A percentile compares a stretch with the other conserved stretches of the same genome.
phyloP scores from a whole-genome alignment of 2,888 invertebrate species.

The Heterodera filipjevi region DNA sequence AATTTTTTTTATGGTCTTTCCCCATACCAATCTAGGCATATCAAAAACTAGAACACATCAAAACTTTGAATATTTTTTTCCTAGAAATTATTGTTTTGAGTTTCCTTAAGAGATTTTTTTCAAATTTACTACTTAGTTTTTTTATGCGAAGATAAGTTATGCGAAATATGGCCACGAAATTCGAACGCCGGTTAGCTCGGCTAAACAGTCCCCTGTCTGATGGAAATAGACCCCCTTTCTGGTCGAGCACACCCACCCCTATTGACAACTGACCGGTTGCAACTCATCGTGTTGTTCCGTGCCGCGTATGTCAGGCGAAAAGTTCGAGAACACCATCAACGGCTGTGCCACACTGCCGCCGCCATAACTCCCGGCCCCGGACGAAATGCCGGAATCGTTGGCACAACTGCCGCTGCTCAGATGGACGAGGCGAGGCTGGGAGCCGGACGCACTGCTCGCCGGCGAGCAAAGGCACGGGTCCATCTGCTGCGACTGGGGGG shows the following conservation, averaged over 20 bases:
- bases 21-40: too few relatives aligned
- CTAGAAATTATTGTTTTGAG: too few relatives aligned
- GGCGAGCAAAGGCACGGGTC: slow-evolving; percentile 27
- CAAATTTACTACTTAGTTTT: too few relatives aligned
- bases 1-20: too few relatives aligned
- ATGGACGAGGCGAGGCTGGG: slow-evolving; percentile 22
- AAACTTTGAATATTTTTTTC: too few relatives aligned
- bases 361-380: not conserved
- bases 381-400: slow-evolving; percentile 27
- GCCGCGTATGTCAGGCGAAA: slow-evolving; percentile 23
- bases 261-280: slow-evolving; percentile 16
- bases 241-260: not conserved
- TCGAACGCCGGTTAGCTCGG: too few relatives aligned
- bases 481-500: not conserved
- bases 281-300: slow-evolving; percentile 6
- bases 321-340: slow-evolving; percentile 5
- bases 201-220: too few relatives aligned
- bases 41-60: too few relatives aligned
- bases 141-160: too few relatives aligned
- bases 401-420: slow-evolving; percentile 21
- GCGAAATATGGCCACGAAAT: too few relatives aligned
- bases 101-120: too few relatives aligned
- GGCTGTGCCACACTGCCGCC: not conserved
- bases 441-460: slow-evolving; percentile 23
- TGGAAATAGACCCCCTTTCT: too few relatives aligned